Base-by-base conservation (phyloP, 1,140 invertebrate species). In the Heliconius himera region DNA sequence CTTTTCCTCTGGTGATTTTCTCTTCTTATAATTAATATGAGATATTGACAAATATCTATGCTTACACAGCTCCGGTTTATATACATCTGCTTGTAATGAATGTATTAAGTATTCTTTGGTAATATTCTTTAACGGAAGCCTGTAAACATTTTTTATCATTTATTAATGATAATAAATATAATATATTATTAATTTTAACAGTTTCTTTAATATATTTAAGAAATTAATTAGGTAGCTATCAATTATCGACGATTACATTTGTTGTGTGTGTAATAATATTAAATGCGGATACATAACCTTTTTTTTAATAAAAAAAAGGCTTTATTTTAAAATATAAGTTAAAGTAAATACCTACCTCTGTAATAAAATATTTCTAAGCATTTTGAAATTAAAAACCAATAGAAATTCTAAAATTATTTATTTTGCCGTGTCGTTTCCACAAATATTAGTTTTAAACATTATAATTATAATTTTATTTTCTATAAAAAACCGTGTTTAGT, bases 1-100 rank as follows among this genome's bases (percentile, higher is more conserved):
- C 87, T 86, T 91, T 85, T 94, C 91, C 78, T 92, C 91, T 36
- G 82, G 80, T 56, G 88, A 85, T 88, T 88, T 91, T 79, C 90
- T 88, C 85, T 94, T 94, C 70, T 94, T 94, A 22, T 82, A 89
- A 79, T 70, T 85, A 29, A 85, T 51, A 51, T 82, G 56, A 29
- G 91, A 88, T 70, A 90, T 71, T 36, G 90, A 89, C 20, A 91
- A 20, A 33, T 26, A 66, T 29, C 60, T 66, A 66, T 66, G 60
- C 11, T 66, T 66, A 29, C 16, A 13, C 3, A 66, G 11, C 26
- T 66, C 26, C 16, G 60, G 60, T 66, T 66, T 66, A 9, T 29
- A 66, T 26, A 66, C 5, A 66, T 29, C 26, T 16, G 1, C 3
- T 66, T 3, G 9, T 9, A 66, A 66, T 3, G 60, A 66, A 13